These are phyloP conservation scores for Microdon myrmicae DNA, from an alignment of 2,888 invertebrate genomes.

Conservation along the genomic window DNA sequence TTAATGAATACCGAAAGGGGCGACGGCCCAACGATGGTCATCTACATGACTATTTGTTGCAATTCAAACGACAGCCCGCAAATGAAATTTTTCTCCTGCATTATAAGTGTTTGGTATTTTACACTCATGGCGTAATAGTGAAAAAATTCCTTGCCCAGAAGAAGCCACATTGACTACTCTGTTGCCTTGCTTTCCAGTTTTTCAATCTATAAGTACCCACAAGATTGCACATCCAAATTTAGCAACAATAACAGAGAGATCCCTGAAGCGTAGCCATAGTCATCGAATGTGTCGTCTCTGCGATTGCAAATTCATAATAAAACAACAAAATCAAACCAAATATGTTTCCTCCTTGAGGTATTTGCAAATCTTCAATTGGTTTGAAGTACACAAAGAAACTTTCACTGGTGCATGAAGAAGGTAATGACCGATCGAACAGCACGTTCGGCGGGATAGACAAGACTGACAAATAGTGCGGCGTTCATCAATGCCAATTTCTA, in stretches of 20 bases:
- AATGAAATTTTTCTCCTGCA: conserved; percentile 8
- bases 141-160: conserved; percentile 43
- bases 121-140: conserved; percentile 27
- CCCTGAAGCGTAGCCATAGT: conserved; percentile 12
- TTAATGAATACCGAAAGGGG: conserved; percentile 30
- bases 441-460: conserved; percentile 2
- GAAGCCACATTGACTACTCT: no score
- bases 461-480: conserved; percentile 22
- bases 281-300: no score
- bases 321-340: conserved; percentile 11
- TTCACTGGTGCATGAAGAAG: conserved; percentile 32
- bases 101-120: conserved; percentile 3
- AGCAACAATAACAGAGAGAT: conserved; percentile 20
- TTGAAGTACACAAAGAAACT: conserved; percentile 24
- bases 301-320: conserved; percentile 30
- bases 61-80: not conserved
- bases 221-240: conserved; percentile 32
- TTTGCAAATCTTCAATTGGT: conserved; percentile 2
- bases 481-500: conserved; percentile 26
- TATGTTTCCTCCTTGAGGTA: conserved; percentile 13
- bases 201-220: conserved; percentile 24
- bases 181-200: conserved; percentile 12
- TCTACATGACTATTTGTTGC: conserved; percentile 17
- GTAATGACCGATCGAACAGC: conserved; percentile 26
- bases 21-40: conserved; percentile 34